phyloP scores from a whole-genome alignment of 2,888 invertebrate species.

The Asteroscopus sphinx region DNA sequence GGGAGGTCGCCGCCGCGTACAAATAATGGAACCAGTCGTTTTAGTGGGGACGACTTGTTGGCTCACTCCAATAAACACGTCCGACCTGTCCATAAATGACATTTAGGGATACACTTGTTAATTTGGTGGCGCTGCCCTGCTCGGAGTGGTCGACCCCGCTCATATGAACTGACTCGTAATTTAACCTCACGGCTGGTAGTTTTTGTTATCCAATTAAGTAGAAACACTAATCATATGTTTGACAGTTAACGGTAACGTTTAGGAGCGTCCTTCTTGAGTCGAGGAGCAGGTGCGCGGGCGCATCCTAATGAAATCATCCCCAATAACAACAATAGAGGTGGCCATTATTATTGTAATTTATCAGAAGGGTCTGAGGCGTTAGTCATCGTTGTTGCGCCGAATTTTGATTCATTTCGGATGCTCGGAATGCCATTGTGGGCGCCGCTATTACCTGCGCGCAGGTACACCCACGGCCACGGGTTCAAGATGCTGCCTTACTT shows the following conservation, averaged over 20 bases:
- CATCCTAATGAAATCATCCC: constrained; percentile 85
- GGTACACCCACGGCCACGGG: constrained; percentile 53
- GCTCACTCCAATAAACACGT: constrained; percentile 82
- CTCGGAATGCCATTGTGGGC: constrained; percentile 86
- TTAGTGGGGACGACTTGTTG: constrained; percentile 76
- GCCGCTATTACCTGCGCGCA: constrained; percentile 82
- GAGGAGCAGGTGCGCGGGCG: constrained; percentile 73
- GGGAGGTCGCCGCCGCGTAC: constrained; percentile 86
- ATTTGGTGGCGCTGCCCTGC: constrained; percentile 51
- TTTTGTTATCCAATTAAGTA: constrained; percentile 56
- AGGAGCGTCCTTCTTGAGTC: constrained; percentile 28
- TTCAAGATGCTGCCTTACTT: constrained; percentile 54
- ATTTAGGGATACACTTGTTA: constrained; percentile 80
- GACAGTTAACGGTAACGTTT: constrained; percentile 72
- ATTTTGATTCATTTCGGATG: constrained; percentile 88
- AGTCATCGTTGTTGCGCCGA: constrained; percentile 76
- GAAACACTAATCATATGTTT: constrained; percentile 67
- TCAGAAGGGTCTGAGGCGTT: constrained; percentile 74
- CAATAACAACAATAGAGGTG: constrained; percentile 79
- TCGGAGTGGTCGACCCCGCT: constrained; percentile 32
- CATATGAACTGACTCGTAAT: constrained; percentile 37
- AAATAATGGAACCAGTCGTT: constrained; percentile 84
- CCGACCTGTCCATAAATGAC: constrained; percentile 80
- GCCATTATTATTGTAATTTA: constrained; percentile 85
- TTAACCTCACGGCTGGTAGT: constrained; percentile 46